These are phyloP conservation scores for Calosoma granatense DNA, from an alignment of 1,140 invertebrate species.

Conservation along the genomic window DNA sequence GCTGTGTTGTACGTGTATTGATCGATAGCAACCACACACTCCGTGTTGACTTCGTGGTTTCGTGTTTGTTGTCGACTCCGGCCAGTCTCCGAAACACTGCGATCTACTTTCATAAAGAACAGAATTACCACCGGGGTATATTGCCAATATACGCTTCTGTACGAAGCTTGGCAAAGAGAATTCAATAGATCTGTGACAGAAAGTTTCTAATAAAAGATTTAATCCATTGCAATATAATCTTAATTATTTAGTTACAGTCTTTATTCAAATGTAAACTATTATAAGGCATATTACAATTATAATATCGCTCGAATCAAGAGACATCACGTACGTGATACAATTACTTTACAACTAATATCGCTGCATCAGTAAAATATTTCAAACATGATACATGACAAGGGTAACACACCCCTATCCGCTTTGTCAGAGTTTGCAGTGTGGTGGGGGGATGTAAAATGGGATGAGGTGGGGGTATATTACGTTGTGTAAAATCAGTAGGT, in stretches of 20 bases:
- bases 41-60: neutral
- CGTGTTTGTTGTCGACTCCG: neutral
- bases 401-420: neutral
- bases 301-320: too few species aligned
- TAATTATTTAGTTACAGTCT: too few species aligned
- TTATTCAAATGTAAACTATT: too few species aligned
- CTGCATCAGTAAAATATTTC: conserved; percentile 6
- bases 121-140: too few species aligned
- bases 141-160: too few species aligned
- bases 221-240: too few species aligned
- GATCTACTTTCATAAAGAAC: neutral
- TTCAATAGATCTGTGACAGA: too few species aligned
- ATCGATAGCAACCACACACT: neutral
- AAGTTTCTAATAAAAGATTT: too few species aligned
- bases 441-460: neutral
- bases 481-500: conserved; percentile 6
- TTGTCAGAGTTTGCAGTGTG: neutral
- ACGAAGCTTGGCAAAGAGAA: too few species aligned
- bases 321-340: conserved; percentile 2
- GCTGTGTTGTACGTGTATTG: neutral
- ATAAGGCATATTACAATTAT: too few species aligned
- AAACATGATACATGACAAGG: neutral
- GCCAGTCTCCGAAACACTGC: too few species aligned
- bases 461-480: neutral
- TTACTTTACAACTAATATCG: conserved; percentile 9